Evolutionary conservation across 2,113 vertebrate genomes (phyloP), one percentile per base, ranked within the genome.

Genomic region (Diadophis punctatus): DNA sequence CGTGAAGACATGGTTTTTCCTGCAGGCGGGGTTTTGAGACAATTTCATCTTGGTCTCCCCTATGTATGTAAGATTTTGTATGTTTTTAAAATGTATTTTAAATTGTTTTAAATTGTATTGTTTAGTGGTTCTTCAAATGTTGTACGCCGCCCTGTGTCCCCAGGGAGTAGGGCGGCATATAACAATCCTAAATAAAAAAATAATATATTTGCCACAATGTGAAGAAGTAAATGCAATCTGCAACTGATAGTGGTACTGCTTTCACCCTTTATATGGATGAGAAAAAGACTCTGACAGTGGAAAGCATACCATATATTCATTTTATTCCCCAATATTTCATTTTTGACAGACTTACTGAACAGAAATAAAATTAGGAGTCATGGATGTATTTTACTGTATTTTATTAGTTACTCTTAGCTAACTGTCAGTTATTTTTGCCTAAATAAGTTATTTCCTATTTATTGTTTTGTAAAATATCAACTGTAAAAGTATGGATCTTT

Each of bases 271-370:
- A 92, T 88, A 63, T 46, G 86, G 68, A 52, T 34, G 58, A 92
- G 93, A 48, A 39, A 22, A 85, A 95, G 88, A 94, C 68, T 93
- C 93, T 92, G 94, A 96, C 92, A 95, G 74, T 86, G 93, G 94
- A 91, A 92, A 89, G 85, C 52, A 74, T 74, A 39, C 16, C n/a
- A 74, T 20, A 74, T 74, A 34, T 92, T 94, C 93, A 93, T 88
- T 80, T 93, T 12, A 94, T 89, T 91, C 94, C 94, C 84, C 60
- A 92, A 0, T 39, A 34, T 34, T 92, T 74, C 30, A 91, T 43
- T 52, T 94, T 7, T 93, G 58, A 87, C 52, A 92, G 92, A 93
- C 53, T 95, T 87, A 92, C 20, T 48, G 87, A 91, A 90, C 86
- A 0, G 0, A 87, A 86, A 91, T 30, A 94, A 93, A 90, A 49